Percentiles rank a stretch among this genome's conserved stretches.
Evolutionary conservation across 2,888 invertebrate species (phyloP).

Genomic region (Galerucella pusilla): DNA sequence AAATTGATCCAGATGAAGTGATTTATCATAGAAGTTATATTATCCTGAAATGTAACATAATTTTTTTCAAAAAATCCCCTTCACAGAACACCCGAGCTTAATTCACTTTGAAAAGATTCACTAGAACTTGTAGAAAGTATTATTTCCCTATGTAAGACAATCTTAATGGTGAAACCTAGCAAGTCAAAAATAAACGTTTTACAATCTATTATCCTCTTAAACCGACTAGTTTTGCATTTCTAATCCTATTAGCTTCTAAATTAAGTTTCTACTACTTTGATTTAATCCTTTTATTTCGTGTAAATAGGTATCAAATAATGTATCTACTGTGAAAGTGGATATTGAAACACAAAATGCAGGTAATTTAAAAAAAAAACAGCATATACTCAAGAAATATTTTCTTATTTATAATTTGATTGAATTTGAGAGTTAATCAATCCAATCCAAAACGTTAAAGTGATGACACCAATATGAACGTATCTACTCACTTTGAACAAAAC

Average conservation of each 20-base stretch:
- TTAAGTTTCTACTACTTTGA: constrained; percentile 23
- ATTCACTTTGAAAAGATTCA: constrained; percentile 13
- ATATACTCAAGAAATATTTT: not conserved
- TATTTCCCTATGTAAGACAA: constrained; percentile 20
- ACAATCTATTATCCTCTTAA: constrained; percentile 19
- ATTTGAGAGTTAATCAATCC: no score
- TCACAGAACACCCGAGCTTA: not conserved
- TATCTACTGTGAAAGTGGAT: not conserved
- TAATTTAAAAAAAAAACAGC: not conserved
- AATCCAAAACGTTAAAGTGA: no score
- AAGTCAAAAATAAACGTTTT: constrained; percentile 21
- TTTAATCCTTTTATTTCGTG: constrained; percentile 19
- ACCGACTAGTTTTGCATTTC: constrained; percentile 15
- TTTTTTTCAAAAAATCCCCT: not conserved
- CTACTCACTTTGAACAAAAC: no score
- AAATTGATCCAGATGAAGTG: no score
- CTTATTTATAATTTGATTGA: no score
- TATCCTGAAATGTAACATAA: no score
- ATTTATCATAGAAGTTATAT: no score
- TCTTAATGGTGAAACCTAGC: constrained; percentile 20
- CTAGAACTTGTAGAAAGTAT: not conserved
- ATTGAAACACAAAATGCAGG: not conserved
- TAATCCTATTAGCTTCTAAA: constrained; percentile 26
- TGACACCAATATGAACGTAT: no score
- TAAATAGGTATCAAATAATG: not conserved